These are phyloP conservation scores for Nixonia krombeini DNA, from an alignment of 1,140 invertebrate genomes.

Conservation along the genomic window DNA sequence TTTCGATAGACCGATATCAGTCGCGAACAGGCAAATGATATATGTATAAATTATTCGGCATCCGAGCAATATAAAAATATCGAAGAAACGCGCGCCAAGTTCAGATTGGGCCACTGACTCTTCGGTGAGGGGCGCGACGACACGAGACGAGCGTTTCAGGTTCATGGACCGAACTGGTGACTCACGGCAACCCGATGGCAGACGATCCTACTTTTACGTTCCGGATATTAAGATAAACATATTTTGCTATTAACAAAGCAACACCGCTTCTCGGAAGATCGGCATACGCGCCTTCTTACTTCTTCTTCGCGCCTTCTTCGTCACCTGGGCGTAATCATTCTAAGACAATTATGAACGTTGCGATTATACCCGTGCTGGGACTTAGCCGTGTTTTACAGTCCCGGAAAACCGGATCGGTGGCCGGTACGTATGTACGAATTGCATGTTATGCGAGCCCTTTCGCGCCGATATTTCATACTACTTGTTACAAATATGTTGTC, in stretches of 20 bases:
- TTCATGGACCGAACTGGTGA: constrained; percentile 31
- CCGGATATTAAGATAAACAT: constrained; percentile 38
- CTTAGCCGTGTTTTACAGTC: constrained; percentile 7
- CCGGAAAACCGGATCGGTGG: constrained; percentile 8
- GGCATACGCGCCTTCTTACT: constrained; percentile 1
- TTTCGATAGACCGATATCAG: too few species aligned
- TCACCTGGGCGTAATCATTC: neutral
- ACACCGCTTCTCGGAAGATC: constrained; percentile 15
- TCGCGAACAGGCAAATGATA: neutral
- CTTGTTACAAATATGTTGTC: neutral
- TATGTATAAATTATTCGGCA: constrained; percentile 43
- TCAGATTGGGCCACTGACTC: constrained; percentile 32
- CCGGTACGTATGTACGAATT: constrained; percentile 13
- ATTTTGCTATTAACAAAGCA: constrained; percentile 41
- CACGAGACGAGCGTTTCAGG: constrained; percentile 26
- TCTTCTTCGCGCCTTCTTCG: too few species aligned
- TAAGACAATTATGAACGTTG: constrained; percentile 24
- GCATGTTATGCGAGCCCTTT: neutral
- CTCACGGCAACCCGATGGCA: constrained; percentile 9
- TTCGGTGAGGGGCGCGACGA: constrained; percentile 12
- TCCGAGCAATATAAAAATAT: constrained; percentile 50
- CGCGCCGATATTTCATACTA: neutral
- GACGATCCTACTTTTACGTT: constrained; percentile 38
- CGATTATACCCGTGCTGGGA: constrained; percentile 3
- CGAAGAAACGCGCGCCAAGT: constrained; percentile 46